Evolutionary conservation across 2,113 vertebrate species (phyloP).

Genomic region (Cettia cetti): DNA sequence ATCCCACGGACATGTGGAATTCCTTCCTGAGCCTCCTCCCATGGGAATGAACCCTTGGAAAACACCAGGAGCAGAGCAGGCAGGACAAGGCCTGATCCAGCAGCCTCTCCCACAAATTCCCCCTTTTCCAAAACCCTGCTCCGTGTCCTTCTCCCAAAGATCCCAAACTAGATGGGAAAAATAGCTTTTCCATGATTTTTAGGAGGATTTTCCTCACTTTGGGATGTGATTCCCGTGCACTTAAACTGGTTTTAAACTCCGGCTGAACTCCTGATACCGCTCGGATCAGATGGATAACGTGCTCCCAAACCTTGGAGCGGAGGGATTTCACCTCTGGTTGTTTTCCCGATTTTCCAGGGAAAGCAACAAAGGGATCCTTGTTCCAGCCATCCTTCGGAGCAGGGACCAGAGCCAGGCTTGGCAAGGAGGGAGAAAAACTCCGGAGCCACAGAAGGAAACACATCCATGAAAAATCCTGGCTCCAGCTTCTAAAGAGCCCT

Average conservation of each 20-base stretch:
- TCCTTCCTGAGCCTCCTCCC: neutral
- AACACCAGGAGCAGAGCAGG: neutral
- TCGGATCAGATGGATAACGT: neutral
- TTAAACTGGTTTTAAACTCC: neutral
- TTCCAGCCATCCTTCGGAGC: neutral
- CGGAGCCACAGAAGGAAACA: neutral
- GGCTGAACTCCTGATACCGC: neutral
- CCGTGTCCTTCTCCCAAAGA: accelerated
- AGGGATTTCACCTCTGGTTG: neutral
- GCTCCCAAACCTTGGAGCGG: neutral
- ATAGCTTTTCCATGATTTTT: accelerated
- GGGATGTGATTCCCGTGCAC: accelerated
- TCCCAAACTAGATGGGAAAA: neutral
- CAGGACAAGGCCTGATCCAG: neutral
- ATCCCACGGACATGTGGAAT: accelerated
- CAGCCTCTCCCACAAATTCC: neutral
- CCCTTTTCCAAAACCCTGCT: accelerated
- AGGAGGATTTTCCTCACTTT: neutral
- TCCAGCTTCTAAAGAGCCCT: neutral
- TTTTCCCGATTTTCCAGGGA: neutral
- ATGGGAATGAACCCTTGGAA: neutral
- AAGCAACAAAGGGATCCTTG: slow-evolving; percentile 19
- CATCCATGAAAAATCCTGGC: neutral
- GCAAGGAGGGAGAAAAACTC: neutral
- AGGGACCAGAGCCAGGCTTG: slow-evolving; percentile 19